Conservation (phyloP, 2,888 invertebrate genomes). For the Hypsopygia costalis region DNA sequence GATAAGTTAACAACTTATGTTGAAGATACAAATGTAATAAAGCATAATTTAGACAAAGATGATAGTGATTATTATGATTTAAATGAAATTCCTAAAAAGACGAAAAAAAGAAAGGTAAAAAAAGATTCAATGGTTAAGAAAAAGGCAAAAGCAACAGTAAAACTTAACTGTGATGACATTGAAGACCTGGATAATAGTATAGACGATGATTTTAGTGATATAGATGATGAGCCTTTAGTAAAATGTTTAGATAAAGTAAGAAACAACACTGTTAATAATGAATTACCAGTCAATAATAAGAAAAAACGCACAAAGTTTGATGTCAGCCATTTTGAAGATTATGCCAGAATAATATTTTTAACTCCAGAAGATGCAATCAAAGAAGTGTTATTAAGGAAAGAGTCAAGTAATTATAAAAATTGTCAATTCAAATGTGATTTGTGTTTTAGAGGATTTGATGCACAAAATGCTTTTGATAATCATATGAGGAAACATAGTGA, state of each 20-base stretch:
- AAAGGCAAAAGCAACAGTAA: no score
- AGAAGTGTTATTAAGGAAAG: conserved; percentile 36
- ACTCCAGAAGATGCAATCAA: conserved; percentile 35
- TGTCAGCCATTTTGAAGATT: conserved; percentile 29
- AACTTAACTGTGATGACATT: no score
- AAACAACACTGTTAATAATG: background rate
- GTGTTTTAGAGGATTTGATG: conserved; percentile 38
- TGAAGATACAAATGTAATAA: no score
- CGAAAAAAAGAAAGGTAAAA: no score
- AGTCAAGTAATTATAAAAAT: conserved; percentile 37
- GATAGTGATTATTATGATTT: no score
- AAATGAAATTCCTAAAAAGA: no score
- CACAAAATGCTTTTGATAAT: conserved; percentile 32
- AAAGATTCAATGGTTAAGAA: no score
- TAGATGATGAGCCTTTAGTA: conserved; percentile 31
- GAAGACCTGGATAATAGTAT: conserved; percentile 6
- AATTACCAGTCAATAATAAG: background rate
- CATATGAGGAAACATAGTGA: conserved; percentile 38
- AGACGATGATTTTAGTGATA: conserved; percentile 10
- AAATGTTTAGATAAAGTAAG: background rate
- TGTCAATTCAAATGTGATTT: conserved; percentile 37
- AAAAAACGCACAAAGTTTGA: conserved; percentile 15
- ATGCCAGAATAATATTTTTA: conserved; percentile 31
- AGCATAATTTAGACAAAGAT: no score
- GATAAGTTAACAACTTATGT: no score